A percentile compares a stretch with the other conserved stretches of the same genome.
These are phyloP conservation scores for Echeneis naucrates DNA, from an alignment of 2,797 vertebrate species.

Conservation along the genomic window DNA sequence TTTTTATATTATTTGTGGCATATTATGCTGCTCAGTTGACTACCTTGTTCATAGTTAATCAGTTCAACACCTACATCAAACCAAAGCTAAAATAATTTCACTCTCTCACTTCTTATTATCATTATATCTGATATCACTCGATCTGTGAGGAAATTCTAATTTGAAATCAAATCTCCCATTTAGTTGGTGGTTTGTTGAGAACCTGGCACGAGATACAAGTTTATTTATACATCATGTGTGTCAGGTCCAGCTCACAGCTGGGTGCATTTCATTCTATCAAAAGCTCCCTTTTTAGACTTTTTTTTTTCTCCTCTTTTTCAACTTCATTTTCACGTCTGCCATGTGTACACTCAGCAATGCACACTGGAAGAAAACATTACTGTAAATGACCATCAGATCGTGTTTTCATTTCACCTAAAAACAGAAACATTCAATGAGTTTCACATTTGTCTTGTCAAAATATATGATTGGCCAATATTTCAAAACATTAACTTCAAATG, in stretches of 20 bases:
- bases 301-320: conserved; percentile 55
- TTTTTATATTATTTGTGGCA: conserved; percentile 32
- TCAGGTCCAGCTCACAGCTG: conserved; percentile 82
- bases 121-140: conserved; percentile 68
- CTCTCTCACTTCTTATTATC: conserved; percentile 72
- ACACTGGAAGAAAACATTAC: conserved; percentile 74
- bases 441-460: conserved; percentile 77
- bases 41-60: conserved; percentile 40
- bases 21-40: conserved; percentile 22
- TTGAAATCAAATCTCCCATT: conserved; percentile 78
- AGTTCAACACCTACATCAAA: conserved; percentile 57
- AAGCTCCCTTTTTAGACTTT: conserved; percentile 80
- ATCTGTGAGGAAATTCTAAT: conserved; percentile 77
- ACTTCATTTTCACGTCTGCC: conserved; percentile 75
- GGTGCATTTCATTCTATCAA: conserved; percentile 84
- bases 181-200: conserved; percentile 80
- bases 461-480: conserved; percentile 76
- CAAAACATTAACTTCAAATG: conserved; percentile 77
- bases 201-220: conserved; percentile 77
- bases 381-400: conserved; percentile 74
- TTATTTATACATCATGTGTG: conserved; percentile 86
- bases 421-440: conserved; percentile 70
- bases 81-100: conserved; percentile 62
- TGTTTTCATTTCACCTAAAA: conserved; percentile 73
- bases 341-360: conserved; percentile 63